Percentiles rank a stretch among this genome's conserved stretches.
Evolutionary conservation across 2,888 invertebrate genomes (phyloP).

Genomic region (Harmothoe impar): DNA sequence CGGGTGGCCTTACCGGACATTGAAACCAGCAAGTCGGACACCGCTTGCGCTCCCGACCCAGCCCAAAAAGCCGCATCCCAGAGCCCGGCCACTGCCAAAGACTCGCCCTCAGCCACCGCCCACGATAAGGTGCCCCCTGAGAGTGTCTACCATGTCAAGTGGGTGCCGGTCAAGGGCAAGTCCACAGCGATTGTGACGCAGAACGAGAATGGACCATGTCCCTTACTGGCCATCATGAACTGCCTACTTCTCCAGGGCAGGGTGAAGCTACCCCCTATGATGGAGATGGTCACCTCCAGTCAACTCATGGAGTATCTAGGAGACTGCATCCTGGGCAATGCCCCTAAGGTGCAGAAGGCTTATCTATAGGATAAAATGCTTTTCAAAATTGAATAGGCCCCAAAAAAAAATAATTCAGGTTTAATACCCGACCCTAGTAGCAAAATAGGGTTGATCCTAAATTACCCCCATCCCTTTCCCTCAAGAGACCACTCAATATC

Average conservation of each 20-base stretch:
- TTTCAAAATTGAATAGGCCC: too few species aligned
- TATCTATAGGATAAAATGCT: background rate
- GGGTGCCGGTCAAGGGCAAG: conserved; percentile 83
- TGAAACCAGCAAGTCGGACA: background rate
- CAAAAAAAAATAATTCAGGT: too few species aligned
- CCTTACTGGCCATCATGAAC: conserved; percentile 86
- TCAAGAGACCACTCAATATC: too few species aligned
- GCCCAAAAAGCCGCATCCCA: background rate
- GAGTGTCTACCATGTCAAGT: conserved; percentile 84
- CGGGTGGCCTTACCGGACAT: conserved; percentile 6
- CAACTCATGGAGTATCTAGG: conserved; percentile 85
- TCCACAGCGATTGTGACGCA: conserved; percentile 85
- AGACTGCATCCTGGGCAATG: conserved; percentile 84
- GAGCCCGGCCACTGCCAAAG: too few species aligned
- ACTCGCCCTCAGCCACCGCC: too few species aligned
- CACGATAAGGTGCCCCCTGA: conserved; percentile 60
- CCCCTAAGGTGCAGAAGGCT: conserved; percentile 81
- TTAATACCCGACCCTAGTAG: too few species aligned
- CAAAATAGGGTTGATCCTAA: too few species aligned
- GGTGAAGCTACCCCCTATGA: conserved; percentile 82
- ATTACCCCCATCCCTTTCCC: too few species aligned
- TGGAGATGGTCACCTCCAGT: conserved; percentile 84
- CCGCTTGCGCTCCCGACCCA: conserved; percentile 10
- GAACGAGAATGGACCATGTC: conserved; percentile 87
- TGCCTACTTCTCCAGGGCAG: conserved; percentile 84